Base-by-base conservation (phyloP, 2,113 vertebrate species). In the Elephas maximus region DNA sequence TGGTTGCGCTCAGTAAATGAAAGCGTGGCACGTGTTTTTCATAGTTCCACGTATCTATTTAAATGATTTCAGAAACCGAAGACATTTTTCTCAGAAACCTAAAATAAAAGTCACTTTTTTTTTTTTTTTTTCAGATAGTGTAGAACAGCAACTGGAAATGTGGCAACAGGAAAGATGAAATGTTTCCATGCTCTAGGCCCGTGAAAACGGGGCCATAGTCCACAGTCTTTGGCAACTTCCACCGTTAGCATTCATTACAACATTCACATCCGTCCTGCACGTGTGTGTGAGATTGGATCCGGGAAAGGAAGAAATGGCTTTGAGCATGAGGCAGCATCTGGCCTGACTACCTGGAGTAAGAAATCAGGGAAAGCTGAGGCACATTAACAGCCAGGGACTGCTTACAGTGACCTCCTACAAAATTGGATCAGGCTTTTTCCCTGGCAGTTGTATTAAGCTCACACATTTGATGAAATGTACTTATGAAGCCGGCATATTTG, bases 391-490 rank as follows among this genome's bases (percentile, higher is more conserved):
- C 89, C 88, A 18, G 76, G 92, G 97, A 87, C 88, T 88, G 71
- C 96, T 95, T 9, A 28, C 0, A 18, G 94, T 96, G 97, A 96
- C 97, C 81, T 53, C 94, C 97, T 94, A n/a, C 79, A 60, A 95
- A 98, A 98, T 86, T 95, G 97, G 93, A 96, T 97, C 96, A 78
- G 86, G 89, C 89, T 97, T 98, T 98, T 97, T 90, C 95, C 98
- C 62, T 53, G 81, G 96, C 45, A 89, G 97, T 51, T 85, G 95
- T 95, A 95, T 97, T 98, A 97, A 97, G 93, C 83, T 92, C 95
- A 57, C 95, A 96, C 90, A 86, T 97, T 97, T 97, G 97, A 98
- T 98, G 97, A 97, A 90, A 90, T 77, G 96, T 91, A 96, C 94
- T 85, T 92, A 4, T 78, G 87, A 82, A 97, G 44, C 88, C 3